A percentile compares a stretch with the other conserved stretches of the same genome.
Evolutionary conservation across 2,797 vertebrate genomes (phyloP).

Genomic region (Spheniscus humboldti): DNA sequence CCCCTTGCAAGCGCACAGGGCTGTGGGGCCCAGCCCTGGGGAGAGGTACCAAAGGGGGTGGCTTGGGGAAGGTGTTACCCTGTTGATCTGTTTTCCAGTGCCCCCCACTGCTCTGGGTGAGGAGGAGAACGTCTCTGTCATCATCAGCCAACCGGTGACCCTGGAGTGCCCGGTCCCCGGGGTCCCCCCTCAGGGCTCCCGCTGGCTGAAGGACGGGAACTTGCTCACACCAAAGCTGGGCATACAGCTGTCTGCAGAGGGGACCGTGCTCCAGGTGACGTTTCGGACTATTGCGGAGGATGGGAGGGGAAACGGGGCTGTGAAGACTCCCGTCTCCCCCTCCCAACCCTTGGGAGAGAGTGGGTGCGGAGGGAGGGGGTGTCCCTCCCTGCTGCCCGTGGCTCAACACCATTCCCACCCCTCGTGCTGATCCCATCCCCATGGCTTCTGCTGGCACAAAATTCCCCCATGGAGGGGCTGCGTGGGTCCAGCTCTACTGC

Average conservation of each 20-base stretch:
- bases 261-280: conserved; percentile 57
- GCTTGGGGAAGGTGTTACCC: background rate
- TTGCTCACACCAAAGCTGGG: background rate
- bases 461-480: background rate
- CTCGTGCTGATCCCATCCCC: background rate
- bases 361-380: background rate
- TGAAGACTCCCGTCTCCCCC: background rate
- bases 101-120: conserved; percentile 27
- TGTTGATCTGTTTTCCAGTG: background rate
- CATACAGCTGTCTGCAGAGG: background rate
- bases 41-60: background rate
- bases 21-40: background rate
- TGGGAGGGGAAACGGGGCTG: background rate
- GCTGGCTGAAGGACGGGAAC: conserved; percentile 67
- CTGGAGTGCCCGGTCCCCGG: conserved; percentile 47
- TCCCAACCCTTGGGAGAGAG: background rate
- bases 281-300: conserved; percentile 40
- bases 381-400: background rate
- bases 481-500: background rate
- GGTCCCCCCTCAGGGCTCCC: background rate
- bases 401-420: background rate
- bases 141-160: background rate
- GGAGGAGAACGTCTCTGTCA: conserved; percentile 55
- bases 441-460: background rate
- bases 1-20: rapidly evolving